Percentiles rank a stretch among this genome's conserved stretches.
phyloP scores from a whole-genome alignment of 2,797 vertebrate genomes.

The Lerista edwardsae region DNA sequence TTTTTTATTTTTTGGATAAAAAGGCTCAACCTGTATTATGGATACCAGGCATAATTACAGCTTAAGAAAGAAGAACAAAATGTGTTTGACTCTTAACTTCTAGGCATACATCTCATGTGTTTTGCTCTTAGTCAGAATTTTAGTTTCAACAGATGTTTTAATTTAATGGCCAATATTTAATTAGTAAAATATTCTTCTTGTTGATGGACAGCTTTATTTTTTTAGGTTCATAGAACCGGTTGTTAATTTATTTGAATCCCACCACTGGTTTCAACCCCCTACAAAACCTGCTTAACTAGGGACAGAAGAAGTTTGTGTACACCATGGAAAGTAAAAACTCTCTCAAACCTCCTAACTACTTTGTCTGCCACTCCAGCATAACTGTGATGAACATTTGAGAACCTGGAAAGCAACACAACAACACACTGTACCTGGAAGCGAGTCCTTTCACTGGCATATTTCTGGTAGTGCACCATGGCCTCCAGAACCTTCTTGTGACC shows the following conservation, averaged over 20 bases:
- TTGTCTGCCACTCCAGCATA: neutral
- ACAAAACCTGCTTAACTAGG: neutral
- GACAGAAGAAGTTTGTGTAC: neutral
- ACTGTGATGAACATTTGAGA: neutral
- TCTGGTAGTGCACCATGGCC: conserved; percentile 98
- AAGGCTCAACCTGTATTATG: too few species aligned
- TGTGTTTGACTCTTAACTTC: neutral
- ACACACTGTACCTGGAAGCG: conserved; percentile 89
- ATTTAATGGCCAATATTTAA: neutral
- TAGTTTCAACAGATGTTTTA: neutral
- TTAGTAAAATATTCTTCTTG: too few species aligned
- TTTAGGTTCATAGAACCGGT: too few species aligned
- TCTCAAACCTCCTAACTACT: too few species aligned
- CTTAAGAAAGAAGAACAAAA: too few species aligned
- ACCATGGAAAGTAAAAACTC: neutral
- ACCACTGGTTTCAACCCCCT: too few species aligned
- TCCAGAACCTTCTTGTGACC: conserved; percentile 97
- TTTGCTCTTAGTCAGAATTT: neutral
- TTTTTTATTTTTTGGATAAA: too few species aligned
- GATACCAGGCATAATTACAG: too few species aligned
- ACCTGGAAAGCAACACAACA: rapidly evolving
- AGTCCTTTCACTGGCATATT: conserved; percentile 93
- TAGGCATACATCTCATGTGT: neutral
- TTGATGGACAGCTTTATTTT: too few species aligned
- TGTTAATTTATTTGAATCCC: too few species aligned